Conservation (phyloP, 1,140 invertebrate genomes). For the Musca vetustissima region DNA sequence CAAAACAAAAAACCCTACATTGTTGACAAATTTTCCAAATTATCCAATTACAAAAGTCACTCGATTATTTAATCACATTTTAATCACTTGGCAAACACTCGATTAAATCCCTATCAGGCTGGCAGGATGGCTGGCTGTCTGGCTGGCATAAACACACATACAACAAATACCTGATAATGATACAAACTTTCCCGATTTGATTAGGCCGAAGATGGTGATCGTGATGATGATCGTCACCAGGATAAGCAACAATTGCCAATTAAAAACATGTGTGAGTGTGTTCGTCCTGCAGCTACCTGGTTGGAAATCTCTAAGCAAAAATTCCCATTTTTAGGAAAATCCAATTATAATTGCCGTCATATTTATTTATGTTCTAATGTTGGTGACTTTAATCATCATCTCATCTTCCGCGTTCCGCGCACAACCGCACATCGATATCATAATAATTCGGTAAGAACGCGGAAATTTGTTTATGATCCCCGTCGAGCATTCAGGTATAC, state of each 20-base stretch:
- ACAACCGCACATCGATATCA: not conserved
- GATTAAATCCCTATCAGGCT: too few relatives aligned
- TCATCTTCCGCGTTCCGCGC: not conserved
- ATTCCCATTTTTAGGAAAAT: slow-evolving; percentile 1
- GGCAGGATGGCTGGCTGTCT: too few relatives aligned
- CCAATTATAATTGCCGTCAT: slow-evolving; percentile 9
- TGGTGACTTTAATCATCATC: slow-evolving; percentile 2
- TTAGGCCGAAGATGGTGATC: too few relatives aligned
- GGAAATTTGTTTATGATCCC: not conserved
- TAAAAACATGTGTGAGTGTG: too few relatives aligned
- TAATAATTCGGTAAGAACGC: not conserved
- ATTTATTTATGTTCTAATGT: not conserved
- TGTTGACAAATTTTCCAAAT: slow-evolving; percentile 11
- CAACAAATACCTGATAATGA: too few relatives aligned
- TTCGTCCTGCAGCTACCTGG: too few relatives aligned
- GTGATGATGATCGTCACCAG: too few relatives aligned
- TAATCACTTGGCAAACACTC: too few relatives aligned
- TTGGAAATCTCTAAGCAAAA: too few relatives aligned
- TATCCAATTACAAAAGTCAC: slow-evolving; percentile 24
- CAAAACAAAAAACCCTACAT: not conserved
- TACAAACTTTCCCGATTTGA: too few relatives aligned
- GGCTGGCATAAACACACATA: too few relatives aligned
- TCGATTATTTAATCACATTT: slow-evolving; percentile 9
- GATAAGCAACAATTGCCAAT: too few relatives aligned
- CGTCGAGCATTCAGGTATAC: not conserved